phyloP scores from a whole-genome alignment of 30 jellyfish, hydroid and myxozoan genomes.

The Cassiopea xamachana region DNA sequence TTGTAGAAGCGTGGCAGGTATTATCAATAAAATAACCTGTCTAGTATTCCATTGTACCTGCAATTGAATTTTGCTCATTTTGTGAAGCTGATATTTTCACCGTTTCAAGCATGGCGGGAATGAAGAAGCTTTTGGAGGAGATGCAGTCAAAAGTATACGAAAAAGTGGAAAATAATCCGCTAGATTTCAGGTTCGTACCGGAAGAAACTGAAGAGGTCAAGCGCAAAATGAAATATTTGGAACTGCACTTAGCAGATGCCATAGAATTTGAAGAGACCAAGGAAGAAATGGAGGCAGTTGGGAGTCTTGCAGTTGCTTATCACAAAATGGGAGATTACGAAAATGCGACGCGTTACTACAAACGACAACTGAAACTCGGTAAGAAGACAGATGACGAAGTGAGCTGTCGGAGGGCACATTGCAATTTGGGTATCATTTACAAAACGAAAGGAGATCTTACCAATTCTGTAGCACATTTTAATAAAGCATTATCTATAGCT shows the following conservation, averaged over 20 bases:
- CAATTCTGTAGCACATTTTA: constrained; percentile 72
- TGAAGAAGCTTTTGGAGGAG: constrained; percentile 86
- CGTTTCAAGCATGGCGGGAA: constrained; percentile 74
- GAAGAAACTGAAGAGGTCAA: constrained; percentile 78
- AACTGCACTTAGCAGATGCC: constrained; percentile 81
- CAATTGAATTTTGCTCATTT: neutral
- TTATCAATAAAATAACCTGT: constrained; percentile 3
- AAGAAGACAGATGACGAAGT: constrained; percentile 70
- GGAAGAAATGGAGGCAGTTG: constrained; percentile 81
- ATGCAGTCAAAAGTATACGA: constrained; percentile 79
- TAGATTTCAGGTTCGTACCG: constrained; percentile 77
- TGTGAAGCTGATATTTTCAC: neutral
- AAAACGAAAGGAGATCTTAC: constrained; percentile 78
- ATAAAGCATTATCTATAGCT: constrained; percentile 77
- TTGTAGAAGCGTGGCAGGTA: neutral
- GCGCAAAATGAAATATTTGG: constrained; percentile 76
- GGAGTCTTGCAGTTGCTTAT: constrained; percentile 83
- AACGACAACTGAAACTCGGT: constrained; percentile 72
- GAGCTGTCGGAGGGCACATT: constrained; percentile 76
- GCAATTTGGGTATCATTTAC: constrained; percentile 85
- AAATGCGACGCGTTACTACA: constrained; percentile 66
- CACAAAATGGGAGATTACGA: constrained; percentile 79
- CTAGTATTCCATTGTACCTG: neutral
- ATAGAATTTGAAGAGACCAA: constrained; percentile 73
- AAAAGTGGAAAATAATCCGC: constrained; percentile 92